These are phyloP conservation scores for Periphyllus acericola DNA, from an alignment of 2,888 invertebrate species.

Conservation along the genomic window DNA sequence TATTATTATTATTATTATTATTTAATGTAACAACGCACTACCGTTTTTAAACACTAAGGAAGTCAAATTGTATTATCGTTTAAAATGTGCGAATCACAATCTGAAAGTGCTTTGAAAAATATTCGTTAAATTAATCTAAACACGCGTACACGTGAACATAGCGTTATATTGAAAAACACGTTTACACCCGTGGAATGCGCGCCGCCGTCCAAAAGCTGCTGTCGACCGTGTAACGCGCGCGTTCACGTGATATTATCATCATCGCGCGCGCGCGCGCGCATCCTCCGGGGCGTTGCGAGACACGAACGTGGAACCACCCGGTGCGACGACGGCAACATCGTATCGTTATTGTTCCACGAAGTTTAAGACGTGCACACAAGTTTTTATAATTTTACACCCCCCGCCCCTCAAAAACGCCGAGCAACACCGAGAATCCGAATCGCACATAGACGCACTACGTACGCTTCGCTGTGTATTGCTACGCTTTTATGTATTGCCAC, in stretches of 20 bases:
- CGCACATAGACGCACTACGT: too few relatives aligned
- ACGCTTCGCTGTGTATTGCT: too few relatives aligned
- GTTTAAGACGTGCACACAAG: too few relatives aligned
- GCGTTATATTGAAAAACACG: background rate
- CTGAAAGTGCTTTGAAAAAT: conserved; percentile 58
- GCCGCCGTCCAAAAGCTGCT: background rate
- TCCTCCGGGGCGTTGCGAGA: background rate
- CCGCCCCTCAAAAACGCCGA: too few relatives aligned
- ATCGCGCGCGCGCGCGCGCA: too few relatives aligned
- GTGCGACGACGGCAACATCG: too few relatives aligned
- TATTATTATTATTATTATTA: background rate
- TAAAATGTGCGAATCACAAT: conserved; percentile 61
- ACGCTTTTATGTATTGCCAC: too few relatives aligned
- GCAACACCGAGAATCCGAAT: too few relatives aligned
- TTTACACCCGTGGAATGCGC: background rate
- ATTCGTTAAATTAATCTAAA: conserved; percentile 35
- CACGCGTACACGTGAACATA: background rate
- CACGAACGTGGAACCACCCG: background rate
- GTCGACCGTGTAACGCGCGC: too few relatives aligned
- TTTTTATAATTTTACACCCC: too few relatives aligned
- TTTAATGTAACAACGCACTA: background rate
- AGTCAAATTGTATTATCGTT: conserved; percentile 60
- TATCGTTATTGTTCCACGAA: too few relatives aligned
- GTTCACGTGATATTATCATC: too few relatives aligned
- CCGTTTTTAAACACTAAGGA: conserved; percentile 40